Evolutionary conservation across 2,797 vertebrate genomes (phyloP), one percentile per base, ranked within the genome.

Genomic region (Hybognathus amarus): DNA sequence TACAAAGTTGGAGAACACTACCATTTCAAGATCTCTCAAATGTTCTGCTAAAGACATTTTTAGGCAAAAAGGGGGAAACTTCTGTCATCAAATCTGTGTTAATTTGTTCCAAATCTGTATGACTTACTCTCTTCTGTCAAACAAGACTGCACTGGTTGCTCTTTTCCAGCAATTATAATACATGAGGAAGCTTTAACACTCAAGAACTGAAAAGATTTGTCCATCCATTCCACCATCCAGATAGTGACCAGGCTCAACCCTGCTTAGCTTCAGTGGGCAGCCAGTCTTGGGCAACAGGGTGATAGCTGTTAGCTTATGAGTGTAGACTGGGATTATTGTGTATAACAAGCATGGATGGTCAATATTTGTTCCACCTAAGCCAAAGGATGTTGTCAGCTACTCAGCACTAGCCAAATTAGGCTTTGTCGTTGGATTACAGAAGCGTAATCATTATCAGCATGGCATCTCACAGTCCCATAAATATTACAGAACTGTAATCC

Each of bases 291-390:
- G 50, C 18, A 1, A 52, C 18, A 52, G 50, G 18, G 54, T 11
- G 22, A n/a, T 24, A 10, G 54, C 22, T 56, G 22, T 22, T n/a
- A 22, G 52, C 20, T 56, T n/a, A 56, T 12, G 54, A 56, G 22
- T 56, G 22, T n/a, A 63, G 84, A 87, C 77, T 1, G 15, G 76
- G 89, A 90, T 89, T 87, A 88, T 76, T 85, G 84, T 79, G 80
- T 85, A 81, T 89, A 83, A 88, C 13, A 42, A 45, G 85, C 69
- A 85, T 83, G 84, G 85, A 63, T 47, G 59, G 83, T 89, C 88
- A 87, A 90, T 90, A 90, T 89, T 89, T 90, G 80, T 74, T 85
- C 77, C 64, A 66, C 83, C 75, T 77, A 64, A 84, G 80, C 86
- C 84, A 87, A 83, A 88, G 86, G 77, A 89, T 82, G 68, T 40